A percentile compares a stretch with the other conserved stretches of the same genome.
Evolutionary conservation across 2,888 invertebrate species (phyloP).

Genomic region (Bhutanitis thaidina): DNA sequence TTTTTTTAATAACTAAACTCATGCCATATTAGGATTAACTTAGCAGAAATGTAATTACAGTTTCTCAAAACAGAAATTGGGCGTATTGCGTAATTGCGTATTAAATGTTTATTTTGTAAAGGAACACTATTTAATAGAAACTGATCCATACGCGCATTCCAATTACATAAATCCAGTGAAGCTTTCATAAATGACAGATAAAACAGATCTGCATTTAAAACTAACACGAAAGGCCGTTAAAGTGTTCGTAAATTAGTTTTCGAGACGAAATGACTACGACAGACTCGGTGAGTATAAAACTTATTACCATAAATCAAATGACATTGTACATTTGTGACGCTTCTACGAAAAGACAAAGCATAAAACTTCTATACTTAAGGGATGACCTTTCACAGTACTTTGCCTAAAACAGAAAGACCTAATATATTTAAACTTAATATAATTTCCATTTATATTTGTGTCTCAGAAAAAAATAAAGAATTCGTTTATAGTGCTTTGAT

Average conservation of each 20-base stretch:
- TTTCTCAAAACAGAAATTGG: too few species aligned
- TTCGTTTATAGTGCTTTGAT: too few species aligned
- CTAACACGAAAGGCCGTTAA: conserved; percentile 13
- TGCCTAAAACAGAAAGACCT: too few species aligned
- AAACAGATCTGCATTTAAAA: conserved; percentile 13
- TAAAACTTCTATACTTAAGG: not conserved
- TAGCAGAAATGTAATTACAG: too few species aligned
- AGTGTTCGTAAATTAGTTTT: conserved; percentile 15
- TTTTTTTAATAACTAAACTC: too few species aligned
- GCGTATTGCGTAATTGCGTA: too few species aligned
- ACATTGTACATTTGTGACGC: conserved; percentile 19
- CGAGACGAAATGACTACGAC: conserved; percentile 14
- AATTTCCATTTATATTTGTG: too few species aligned
- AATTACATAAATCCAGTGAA: not conserved
- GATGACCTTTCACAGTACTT: not conserved
- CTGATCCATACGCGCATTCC: not conserved
- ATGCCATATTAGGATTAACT: too few species aligned
- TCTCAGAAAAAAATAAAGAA: too few species aligned
- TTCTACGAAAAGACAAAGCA: conserved; percentile 16
- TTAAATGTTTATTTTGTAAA: too few species aligned
- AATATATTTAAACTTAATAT: too few species aligned
- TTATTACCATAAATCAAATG: conserved; percentile 18
- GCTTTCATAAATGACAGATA: conserved; percentile 3
- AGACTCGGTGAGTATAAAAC: conserved; percentile 7
- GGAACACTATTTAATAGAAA: too few species aligned